Evolutionary conservation across 2,113 vertebrate species (phyloP).

Genomic region (Pontoporia blainvillei): DNA sequence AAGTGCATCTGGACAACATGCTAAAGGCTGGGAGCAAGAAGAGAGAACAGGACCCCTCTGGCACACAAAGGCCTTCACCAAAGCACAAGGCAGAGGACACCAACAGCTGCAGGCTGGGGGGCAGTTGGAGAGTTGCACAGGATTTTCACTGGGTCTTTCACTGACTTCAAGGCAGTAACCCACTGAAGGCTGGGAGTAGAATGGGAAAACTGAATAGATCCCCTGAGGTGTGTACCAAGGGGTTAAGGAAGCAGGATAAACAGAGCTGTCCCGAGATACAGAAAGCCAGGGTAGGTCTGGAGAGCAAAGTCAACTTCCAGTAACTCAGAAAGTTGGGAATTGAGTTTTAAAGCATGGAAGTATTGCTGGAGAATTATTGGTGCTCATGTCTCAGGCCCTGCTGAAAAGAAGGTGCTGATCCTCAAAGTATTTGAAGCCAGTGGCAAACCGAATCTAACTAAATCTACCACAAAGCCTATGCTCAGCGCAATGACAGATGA

Average conservation of each 20-base stretch:
- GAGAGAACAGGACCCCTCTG: neutral
- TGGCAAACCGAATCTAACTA: neutral
- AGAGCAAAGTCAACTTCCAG: neutral
- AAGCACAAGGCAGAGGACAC: neutral
- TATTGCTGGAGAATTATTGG: neutral
- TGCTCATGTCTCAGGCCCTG: neutral
- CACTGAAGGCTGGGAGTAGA: neutral
- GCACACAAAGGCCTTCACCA: neutral
- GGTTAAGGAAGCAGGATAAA: neutral
- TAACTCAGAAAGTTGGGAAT: neutral
- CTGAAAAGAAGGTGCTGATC: constrained; percentile 11
- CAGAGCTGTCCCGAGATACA: neutral
- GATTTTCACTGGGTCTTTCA: neutral
- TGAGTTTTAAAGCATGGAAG: neutral
- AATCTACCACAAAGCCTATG: neutral
- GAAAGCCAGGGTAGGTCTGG: neutral
- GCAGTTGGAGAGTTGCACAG: accelerated
- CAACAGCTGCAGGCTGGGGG: accelerated
- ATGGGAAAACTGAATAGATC: neutral
- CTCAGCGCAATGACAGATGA: neutral
- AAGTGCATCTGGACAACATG: neutral
- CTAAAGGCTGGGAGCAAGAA: neutral
- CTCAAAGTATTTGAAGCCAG: neutral
- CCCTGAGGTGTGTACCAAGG: neutral
- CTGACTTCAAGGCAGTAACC: neutral